Evolutionary conservation across 2,797 vertebrate genomes (phyloP), one percentile per base, ranked within the genome.

Genomic region (Lycodopsis pacificus): DNA sequence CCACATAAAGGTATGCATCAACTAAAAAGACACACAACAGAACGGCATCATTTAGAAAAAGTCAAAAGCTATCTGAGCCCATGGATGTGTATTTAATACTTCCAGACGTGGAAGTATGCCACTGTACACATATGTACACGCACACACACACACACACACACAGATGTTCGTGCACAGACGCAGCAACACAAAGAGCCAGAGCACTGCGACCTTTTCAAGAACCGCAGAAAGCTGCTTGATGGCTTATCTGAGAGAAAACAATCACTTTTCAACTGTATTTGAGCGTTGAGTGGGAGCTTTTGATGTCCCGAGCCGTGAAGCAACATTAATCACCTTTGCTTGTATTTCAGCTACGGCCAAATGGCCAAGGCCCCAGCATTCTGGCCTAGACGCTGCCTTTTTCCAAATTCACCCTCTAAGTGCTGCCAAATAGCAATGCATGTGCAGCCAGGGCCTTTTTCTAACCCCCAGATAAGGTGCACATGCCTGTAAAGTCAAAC

Each of bases 271-370:
- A 89, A 91, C 84, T 85, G 66, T 79, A 70, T 91, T 91, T 90
- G 68, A 86, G 81, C 44, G 75, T 83, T 76, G 90, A 91, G 38
- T 88, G 83, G 79, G 78, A 82, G 81, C 75, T 82, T 89, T 89
- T 89, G 76, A 86, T 88, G 87, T 76, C 63, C 57, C 70, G 57
- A 44, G 73, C 64, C 34, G 70, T 77, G 81, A 92, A 88, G 67
- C 82, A 73, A 82, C 89, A 92, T 92, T 90, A 92, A 91, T 92
- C 90, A 92, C 88, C 85, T 90, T 86, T 87, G 71, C 77, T 83
- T 88, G 82, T 74, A 89, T 89, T 91, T 89, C 74, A 89, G 88
- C 84, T 53, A 13, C 2, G 19, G 88, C 90, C 93, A 93, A 90
- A 86, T 88, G 83, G 86, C 89, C 63, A 79, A 65, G 4, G 82